Evolutionary conservation across 2,888 invertebrate species (phyloP).

Genomic region (Aelia acuminata): DNA sequence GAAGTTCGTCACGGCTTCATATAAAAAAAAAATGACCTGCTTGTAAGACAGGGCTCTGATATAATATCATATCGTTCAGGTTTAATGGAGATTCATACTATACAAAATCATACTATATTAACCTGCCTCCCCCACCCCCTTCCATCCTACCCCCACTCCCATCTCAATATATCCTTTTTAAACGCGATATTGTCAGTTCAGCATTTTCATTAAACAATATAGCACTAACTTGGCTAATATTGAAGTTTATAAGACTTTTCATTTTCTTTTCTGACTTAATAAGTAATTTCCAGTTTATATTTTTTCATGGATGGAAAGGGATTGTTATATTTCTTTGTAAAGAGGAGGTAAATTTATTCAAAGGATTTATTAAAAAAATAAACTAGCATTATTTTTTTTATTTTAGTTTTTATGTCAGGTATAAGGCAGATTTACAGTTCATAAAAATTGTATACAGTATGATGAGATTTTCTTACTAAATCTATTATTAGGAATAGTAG

Average conservation of each 20-base stretch:
- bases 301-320: not conserved
- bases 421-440: too few relatives aligned
- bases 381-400: not conserved
- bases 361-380: not conserved
- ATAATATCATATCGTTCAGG: constrained; percentile 7
- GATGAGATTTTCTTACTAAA: too few relatives aligned
- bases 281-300: not conserved
- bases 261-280: constrained; percentile 4
- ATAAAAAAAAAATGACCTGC: constrained; percentile 31
- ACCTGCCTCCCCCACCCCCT: not conserved
- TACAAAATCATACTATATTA: constrained; percentile 15
- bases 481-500: too few relatives aligned
- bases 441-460: too few relatives aligned
- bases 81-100: constrained; percentile 44
- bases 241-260: constrained; percentile 22
- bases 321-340: not conserved
- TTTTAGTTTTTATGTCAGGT: too few relatives aligned
- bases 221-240: constrained; percentile 36
- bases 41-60: not conserved
- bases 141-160: not conserved
- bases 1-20: constrained; percentile 15
- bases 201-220: constrained; percentile 48
- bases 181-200: constrained; percentile 18
- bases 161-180: constrained; percentile 42
- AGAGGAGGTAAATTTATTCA: constrained; percentile 15